Evolutionary conservation across 2,113 vertebrate genomes (phyloP).

Genomic region (Vidua macroura): DNA sequence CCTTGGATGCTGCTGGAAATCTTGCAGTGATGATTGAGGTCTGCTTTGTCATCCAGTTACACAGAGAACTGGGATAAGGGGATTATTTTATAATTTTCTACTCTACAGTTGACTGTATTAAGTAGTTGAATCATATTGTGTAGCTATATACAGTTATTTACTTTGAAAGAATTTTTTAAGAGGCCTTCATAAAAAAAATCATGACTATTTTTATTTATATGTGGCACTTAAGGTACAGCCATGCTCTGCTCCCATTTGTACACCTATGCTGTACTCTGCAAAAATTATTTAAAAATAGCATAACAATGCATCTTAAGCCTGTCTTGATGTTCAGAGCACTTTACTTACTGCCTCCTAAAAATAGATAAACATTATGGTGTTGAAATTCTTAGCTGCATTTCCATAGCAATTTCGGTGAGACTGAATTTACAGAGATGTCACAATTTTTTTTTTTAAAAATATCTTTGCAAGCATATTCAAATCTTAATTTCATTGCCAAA

Average conservation of each 20-base stretch:
- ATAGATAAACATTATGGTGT: not conserved
- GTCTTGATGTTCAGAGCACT: constrained; percentile 45
- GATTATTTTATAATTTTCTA: not conserved
- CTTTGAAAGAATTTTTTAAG: not conserved
- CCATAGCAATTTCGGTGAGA: not conserved
- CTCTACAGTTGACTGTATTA: not conserved
- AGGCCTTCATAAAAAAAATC: not conserved
- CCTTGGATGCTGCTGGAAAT: not conserved
- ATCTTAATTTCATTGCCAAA: not conserved
- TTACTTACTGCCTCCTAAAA: constrained; percentile 50
- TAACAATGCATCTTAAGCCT: not conserved
- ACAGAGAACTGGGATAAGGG: not conserved
- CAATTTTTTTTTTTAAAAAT: not conserved
- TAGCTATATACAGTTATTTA: not conserved
- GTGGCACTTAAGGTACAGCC: not conserved
- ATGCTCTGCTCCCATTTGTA: not conserved
- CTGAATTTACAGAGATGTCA: not conserved
- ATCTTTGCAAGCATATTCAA: not conserved
- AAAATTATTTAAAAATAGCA: not conserved
- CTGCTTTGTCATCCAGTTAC: not conserved
- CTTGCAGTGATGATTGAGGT: not conserved
- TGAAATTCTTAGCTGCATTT: not conserved
- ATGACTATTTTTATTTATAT: not conserved
- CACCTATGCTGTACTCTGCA: not conserved
- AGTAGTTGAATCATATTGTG: not conserved